Evolutionary conservation across 92 coral and sea anemone genomes (phyloP), one percentile per base, ranked within the genome.

Genomic region (Chrysogorgia sp.): DNA sequence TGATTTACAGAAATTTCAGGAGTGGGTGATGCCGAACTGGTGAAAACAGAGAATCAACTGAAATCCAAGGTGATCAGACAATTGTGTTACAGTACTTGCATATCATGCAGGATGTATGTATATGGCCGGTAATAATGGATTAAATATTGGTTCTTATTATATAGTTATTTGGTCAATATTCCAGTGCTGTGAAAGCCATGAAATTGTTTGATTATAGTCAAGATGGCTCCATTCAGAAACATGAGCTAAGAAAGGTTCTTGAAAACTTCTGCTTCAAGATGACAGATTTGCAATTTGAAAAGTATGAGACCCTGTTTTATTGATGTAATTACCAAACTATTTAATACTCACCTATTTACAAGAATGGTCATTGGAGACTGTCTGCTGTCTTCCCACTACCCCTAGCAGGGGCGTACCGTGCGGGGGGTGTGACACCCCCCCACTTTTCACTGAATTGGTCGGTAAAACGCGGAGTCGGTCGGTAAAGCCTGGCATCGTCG

Each of bases 231-330:
- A 94, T 94, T 40, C 97, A 94, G 78, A 87, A 90, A 40, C 94
- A 91, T 40, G 98, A 94, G 55, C 71, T 94, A 30, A 75, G 92
- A 53, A 81, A 97, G 63, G 92, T 94, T 59, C 89, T 94, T 25
- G 98, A 94, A 70, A 94, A 94, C 87, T 94, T 91, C 63, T 94
- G 98, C 76, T 94, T 89, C 60, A 87, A 86, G 61, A 71, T 94
- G 56, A 87, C 98, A 40, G 97, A 94, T 52, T 84, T 81, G 10
- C 98, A 94, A 58, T 94, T 89, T 84, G 91, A 91, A 78, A 91
- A 83, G 98, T 94, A 79, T n/a, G n/a, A 59, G 85, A 23, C 17
- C 7, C 8, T 30, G 19, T 29, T 50, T 12, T 29, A 19, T 7
- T 31, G 58, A 41, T 17, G 19, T 43, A 41, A 15, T 14, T 7